Conservation (phyloP, 2,797 vertebrate species). For the Pyrocephalus nanus region DNA sequence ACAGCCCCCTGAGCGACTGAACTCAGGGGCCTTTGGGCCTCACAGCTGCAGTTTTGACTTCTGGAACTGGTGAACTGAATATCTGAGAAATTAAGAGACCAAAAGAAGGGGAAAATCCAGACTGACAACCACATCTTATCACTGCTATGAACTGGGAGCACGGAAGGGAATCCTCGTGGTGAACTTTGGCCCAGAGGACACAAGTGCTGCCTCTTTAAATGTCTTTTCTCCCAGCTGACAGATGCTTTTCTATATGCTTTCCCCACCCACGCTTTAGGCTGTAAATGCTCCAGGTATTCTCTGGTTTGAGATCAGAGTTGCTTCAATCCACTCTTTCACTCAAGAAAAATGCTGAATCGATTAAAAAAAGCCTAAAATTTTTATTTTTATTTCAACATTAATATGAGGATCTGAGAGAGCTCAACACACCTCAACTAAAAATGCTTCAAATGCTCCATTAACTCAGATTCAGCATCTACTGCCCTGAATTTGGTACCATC, state of each 20-base stretch:
- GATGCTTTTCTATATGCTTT: rapidly evolving
- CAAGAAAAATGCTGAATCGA: neutral
- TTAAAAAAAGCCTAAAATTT: neutral
- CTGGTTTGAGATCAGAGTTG: neutral
- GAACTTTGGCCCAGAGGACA: neutral
- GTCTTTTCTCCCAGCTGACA: neutral
- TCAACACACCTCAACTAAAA: neutral
- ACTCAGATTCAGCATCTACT: neutral
- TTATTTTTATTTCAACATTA: neutral
- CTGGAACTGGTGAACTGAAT: neutral
- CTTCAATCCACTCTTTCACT: neutral
- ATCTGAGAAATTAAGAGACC: neutral
- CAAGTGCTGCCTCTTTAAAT: neutral
- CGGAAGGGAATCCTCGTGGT: neutral
- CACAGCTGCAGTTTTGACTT: neutral
- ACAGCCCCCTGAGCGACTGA: neutral
- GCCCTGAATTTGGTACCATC: neutral
- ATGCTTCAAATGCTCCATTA: neutral
- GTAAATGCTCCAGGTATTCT: neutral
- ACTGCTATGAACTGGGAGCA: neutral
- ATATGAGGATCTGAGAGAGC: neutral
- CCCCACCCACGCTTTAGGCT: neutral
- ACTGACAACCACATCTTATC: neutral
- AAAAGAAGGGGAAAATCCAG: neutral
- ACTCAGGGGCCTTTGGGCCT: neutral